Evolutionary conservation across 2,888 invertebrate genomes (phyloP).

Genomic region (Apamea epomidion): DNA sequence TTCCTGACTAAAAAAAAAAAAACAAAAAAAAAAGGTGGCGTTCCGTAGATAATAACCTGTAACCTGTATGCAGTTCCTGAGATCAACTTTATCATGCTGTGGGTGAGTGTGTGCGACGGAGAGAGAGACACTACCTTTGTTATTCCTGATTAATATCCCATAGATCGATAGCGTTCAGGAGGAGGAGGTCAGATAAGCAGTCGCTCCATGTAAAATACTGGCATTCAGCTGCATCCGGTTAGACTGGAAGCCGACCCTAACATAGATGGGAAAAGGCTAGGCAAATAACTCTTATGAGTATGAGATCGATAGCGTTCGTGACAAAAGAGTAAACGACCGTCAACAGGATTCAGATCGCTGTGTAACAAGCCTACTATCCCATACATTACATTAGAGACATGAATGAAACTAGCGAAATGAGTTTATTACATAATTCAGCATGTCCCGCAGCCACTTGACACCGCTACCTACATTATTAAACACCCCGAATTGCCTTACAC

Average conservation of each 20-base stretch:
- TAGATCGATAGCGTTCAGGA: neutral
- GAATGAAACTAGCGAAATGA: slow-evolving; percentile 69
- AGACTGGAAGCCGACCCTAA: too few species aligned
- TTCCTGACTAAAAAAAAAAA: too few species aligned
- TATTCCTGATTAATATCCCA: neutral
- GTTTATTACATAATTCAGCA: slow-evolving; percentile 78
- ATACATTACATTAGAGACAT: slow-evolving; percentile 52
- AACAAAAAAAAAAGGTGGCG: too few species aligned
- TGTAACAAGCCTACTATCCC: slow-evolving; percentile 13
- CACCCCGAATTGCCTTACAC: slow-evolving; percentile 74
- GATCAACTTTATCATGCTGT: neutral
- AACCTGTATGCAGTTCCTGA: too few species aligned
- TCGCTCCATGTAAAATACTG: too few species aligned
- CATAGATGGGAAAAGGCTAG: too few species aligned
- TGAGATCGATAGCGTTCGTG: neutral
- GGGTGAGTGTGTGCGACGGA: neutral
- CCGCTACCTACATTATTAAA: slow-evolving; percentile 78
- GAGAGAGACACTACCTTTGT: too few species aligned
- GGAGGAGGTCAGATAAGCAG: too few species aligned
- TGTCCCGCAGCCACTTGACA: slow-evolving; percentile 75
- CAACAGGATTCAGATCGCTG: neutral
- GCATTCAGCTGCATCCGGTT: too few species aligned
- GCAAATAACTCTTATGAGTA: too few species aligned
- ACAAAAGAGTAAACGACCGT: neutral
- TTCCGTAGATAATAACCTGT: too few species aligned